A percentile compares a stretch with the other conserved stretches of the same genome.
These are phyloP conservation scores for Apotomis betuletana DNA, from an alignment of 2,888 invertebrate species.

Conservation along the genomic window DNA sequence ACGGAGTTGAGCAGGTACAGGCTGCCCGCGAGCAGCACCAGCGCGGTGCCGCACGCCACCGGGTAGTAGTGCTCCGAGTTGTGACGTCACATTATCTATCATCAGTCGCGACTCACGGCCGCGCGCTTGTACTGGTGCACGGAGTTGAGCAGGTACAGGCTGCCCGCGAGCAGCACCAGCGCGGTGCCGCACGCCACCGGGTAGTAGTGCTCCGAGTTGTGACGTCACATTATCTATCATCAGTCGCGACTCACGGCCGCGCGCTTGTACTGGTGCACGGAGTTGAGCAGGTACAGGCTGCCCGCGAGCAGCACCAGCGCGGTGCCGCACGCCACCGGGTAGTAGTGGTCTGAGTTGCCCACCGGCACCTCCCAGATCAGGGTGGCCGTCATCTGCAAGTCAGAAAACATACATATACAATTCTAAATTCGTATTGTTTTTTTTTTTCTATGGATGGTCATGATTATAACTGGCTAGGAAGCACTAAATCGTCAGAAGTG, in stretches of 20 bases:
- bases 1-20: slow-evolving; percentile 48
- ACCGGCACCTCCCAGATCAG: slow-evolving; percentile 65
- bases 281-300: slow-evolving; percentile 54
- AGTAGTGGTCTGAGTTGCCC: slow-evolving; percentile 63
- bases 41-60: no score
- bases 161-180: no score
- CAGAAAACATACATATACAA: no score
- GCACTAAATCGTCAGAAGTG: no score
- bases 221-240: slow-evolving; percentile 46
- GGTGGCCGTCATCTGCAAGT: slow-evolving; percentile 56
- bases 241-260: not conserved
- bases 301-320: slow-evolving; percentile 52
- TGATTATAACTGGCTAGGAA: no score
- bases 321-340: slow-evolving; percentile 58
- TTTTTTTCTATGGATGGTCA: no score
- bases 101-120: not conserved
- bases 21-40: no score
- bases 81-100: slow-evolving; percentile 48
- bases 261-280: slow-evolving; percentile 51
- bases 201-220: slow-evolving; percentile 52
- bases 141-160: slow-evolving; percentile 46
- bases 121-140: slow-evolving; percentile 51
- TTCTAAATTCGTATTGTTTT: no score
- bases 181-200: no score
- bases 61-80: slow-evolving; percentile 50